Conservation (phyloP, 2,888 invertebrate species). For the Barypeithes pellucidus region DNA sequence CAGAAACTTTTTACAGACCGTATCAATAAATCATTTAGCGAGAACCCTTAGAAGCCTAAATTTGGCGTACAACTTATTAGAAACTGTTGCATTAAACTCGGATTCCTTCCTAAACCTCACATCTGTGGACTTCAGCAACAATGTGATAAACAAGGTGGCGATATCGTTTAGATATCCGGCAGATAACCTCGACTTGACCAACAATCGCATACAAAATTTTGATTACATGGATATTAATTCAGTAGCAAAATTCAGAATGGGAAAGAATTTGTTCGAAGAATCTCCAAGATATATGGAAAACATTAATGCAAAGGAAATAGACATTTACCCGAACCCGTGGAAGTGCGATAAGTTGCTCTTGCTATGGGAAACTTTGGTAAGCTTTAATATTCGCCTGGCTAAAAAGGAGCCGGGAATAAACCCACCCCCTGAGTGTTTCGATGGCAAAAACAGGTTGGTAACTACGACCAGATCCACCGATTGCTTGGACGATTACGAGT, state of each 20-base stretch:
- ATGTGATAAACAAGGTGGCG: conserved; percentile 42
- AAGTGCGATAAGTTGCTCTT: conserved; percentile 46
- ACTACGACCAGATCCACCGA: background rate
- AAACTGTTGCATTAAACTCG: conserved; percentile 40
- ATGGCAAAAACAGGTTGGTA: background rate
- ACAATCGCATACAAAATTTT: conserved; percentile 41
- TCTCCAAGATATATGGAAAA: conserved; percentile 47
- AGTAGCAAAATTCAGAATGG: conserved; percentile 47
- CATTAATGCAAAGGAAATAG: conserved; percentile 36
- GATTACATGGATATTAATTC: conserved; percentile 48
- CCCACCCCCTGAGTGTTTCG: conserved; percentile 20
- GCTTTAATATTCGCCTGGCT: conserved; percentile 34
- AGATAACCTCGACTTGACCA: conserved; percentile 39
- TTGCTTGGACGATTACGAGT: conserved; percentile 43
- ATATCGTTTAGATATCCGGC: conserved; percentile 41
- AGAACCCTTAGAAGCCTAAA: conserved; percentile 35
- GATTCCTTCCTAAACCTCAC: conserved; percentile 36
- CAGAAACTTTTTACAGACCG: conserved; percentile 45
- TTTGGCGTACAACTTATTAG: conserved; percentile 46
- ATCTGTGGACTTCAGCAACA: conserved; percentile 47
- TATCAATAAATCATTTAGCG: conserved; percentile 40
- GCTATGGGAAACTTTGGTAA: conserved; percentile 45
- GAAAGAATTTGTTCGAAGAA: conserved; percentile 40
- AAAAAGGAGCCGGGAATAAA: background rate
- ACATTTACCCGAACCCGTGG: conserved; percentile 53